A percentile compares a stretch with the other conserved stretches of the same genome.
These are phyloP conservation scores for Pseudoatta argentina DNA, from an alignment of 1,140 invertebrate species.

Conservation along the genomic window DNA sequence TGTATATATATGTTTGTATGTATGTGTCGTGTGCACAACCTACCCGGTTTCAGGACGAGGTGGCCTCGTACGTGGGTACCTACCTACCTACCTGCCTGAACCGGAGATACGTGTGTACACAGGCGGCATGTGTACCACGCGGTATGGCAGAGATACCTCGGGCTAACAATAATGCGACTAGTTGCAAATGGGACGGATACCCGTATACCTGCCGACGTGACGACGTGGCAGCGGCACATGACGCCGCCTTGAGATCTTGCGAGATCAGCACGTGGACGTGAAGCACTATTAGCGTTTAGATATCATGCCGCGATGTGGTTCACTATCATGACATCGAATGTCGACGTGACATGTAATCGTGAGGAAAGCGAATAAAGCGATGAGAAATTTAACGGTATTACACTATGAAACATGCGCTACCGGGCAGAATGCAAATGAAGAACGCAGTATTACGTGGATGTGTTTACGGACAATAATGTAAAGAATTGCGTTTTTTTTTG, in stretches of 20 bases:
- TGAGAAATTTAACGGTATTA: conserved; percentile 8
- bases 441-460: not conserved
- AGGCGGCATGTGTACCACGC: conserved; percentile 68
- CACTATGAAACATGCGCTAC: not conserved
- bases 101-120: conserved; percentile 75
- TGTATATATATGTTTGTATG: not conserved
- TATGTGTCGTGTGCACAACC: conserved; percentile 11
- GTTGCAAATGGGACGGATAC: conserved; percentile 77
- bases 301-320: conserved; percentile 21
- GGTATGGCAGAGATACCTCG: conserved; percentile 76
- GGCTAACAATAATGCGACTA: conserved; percentile 78
- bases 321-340: conserved; percentile 11
- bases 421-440: not conserved
- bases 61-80: conserved; percentile 68
- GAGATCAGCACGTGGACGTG: conserved; percentile 41
- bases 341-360: conserved; percentile 1
- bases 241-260: conserved; percentile 40
- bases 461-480: not conserved
- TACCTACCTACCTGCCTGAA: conserved; percentile 61
- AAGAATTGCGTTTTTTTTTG: not conserved
- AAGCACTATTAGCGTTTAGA: conserved; percentile 45
- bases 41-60: conserved; percentile 62
- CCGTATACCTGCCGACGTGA: conserved; percentile 74
- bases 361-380: not conserved
- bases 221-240: conserved; percentile 58